Conservation (phyloP, 2,888 invertebrate species). For the Drosophila robusta region DNA sequence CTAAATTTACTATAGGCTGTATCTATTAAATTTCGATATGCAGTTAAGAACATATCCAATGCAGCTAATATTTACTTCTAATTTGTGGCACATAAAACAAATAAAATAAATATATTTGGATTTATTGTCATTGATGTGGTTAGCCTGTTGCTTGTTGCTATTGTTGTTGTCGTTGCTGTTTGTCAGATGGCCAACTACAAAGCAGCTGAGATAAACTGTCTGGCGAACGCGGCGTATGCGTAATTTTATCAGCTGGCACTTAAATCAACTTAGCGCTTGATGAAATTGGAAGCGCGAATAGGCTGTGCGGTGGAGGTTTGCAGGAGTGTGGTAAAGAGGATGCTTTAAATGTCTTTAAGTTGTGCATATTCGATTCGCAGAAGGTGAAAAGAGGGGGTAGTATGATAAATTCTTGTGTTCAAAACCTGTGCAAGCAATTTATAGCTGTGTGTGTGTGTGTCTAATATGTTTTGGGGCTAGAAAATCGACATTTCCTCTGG, state of each 20-base stretch:
- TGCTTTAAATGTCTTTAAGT: slow-evolving; percentile 58
- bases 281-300: slow-evolving; percentile 45
- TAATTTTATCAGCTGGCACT: slow-evolving; percentile 42
- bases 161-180: slow-evolving; percentile 1
- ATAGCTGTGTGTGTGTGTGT: slow-evolving; percentile 35
- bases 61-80: background rate
- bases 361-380: slow-evolving; percentile 26
- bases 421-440: slow-evolving; percentile 50
- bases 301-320: background rate
- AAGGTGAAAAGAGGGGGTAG: background rate
- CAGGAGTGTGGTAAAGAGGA: background rate
- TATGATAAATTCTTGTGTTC: slow-evolving; percentile 57
- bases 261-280: slow-evolving; percentile 68
- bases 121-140: slow-evolving; percentile 38
- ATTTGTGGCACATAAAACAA: background rate
- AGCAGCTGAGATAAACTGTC: slow-evolving; percentile 40
- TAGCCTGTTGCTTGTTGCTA: slow-evolving; percentile 28
- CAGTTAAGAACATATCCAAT: background rate
- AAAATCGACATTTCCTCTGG: slow-evolving; percentile 71
- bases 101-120: background rate
- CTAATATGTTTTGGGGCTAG: slow-evolving; percentile 30
- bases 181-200: slow-evolving; percentile 29
- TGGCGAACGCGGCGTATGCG: slow-evolving; percentile 44
- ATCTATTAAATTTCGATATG: background rate
- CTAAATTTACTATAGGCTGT: too few species aligned